A percentile compares a stretch with the other conserved stretches of the same genome.
phyloP scores from a whole-genome alignment of 2,113 vertebrate genomes.

The Sterna hirundo region DNA sequence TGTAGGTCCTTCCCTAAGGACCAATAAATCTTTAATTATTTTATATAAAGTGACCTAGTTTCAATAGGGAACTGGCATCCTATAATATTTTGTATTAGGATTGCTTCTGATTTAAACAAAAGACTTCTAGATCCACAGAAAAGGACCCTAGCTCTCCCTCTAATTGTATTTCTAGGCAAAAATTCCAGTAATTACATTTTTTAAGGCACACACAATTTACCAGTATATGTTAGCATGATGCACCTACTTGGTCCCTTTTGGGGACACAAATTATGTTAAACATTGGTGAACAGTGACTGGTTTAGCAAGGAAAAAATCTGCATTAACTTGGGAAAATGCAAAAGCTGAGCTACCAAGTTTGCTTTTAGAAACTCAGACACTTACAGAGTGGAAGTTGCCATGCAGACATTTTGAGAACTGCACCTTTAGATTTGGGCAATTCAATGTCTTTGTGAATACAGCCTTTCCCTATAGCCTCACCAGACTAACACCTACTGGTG shows the following conservation, averaged over 20 bases:
- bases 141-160: neutral
- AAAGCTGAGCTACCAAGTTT: neutral
- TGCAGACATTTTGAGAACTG: neutral
- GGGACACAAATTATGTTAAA: neutral
- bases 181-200: neutral
- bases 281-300: neutral
- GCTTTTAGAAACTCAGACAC: neutral
- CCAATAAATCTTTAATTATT: slow-evolving; percentile 58
- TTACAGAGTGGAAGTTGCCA: neutral
- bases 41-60: slow-evolving; percentile 50
- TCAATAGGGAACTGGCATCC: neutral
- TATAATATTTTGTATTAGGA: neutral
- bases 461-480: neutral
- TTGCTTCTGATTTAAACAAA: neutral
- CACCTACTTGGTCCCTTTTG: neutral
- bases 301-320: neutral
- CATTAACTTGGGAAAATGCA: neutral
- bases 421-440: neutral
- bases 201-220: neutral
- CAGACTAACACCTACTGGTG: neutral
- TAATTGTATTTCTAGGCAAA: neutral
- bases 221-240: neutral
- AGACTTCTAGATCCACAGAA: neutral
- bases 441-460: neutral
- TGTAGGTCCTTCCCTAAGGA: slow-evolving; percentile 13